Evolutionary conservation across 2,888 invertebrate species (phyloP).

Genomic region (Oligia latruncula): DNA sequence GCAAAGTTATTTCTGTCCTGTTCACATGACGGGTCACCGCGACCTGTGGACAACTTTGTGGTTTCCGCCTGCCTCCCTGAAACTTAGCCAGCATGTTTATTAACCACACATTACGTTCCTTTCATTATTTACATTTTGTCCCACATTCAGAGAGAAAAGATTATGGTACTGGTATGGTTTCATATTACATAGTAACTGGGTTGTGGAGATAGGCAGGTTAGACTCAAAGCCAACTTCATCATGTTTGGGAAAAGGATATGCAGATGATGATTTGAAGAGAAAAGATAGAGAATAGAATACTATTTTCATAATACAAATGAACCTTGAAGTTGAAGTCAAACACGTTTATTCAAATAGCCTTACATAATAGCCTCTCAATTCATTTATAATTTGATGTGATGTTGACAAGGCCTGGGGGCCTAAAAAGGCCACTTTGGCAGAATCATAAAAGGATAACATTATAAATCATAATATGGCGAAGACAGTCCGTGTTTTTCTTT

Average conservation of each 20-base stretch:
- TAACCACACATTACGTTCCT: not conserved
- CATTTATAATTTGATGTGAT: not conserved
- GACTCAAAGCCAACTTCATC: not conserved
- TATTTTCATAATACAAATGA: not conserved
- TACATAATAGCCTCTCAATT: not conserved
- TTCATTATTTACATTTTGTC: not conserved
- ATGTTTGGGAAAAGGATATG: no score
- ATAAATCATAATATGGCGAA: no score
- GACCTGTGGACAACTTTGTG: conserved; percentile 39
- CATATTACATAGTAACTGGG: not conserved
- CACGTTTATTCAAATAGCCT: not conserved
- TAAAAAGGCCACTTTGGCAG: no score
- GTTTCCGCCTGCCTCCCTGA: conserved; percentile 25
- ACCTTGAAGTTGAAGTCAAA: conserved; percentile 7
- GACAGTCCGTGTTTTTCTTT: no score
- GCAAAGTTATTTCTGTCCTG: conserved; percentile 43
- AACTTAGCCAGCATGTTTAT: conserved; percentile 38
- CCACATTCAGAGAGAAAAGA: not conserved
- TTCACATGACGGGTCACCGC: conserved; percentile 20
- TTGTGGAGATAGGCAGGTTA: no score
- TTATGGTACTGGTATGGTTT: not conserved
- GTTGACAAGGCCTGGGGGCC: not conserved
- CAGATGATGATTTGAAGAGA: no score
- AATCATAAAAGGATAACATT: no score
- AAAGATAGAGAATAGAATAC: not conserved